A percentile compares a stretch with the other conserved stretches of the same genome.
phyloP scores from a whole-genome alignment of 2,888 invertebrate genomes.

The Aspidiotus destructor region DNA sequence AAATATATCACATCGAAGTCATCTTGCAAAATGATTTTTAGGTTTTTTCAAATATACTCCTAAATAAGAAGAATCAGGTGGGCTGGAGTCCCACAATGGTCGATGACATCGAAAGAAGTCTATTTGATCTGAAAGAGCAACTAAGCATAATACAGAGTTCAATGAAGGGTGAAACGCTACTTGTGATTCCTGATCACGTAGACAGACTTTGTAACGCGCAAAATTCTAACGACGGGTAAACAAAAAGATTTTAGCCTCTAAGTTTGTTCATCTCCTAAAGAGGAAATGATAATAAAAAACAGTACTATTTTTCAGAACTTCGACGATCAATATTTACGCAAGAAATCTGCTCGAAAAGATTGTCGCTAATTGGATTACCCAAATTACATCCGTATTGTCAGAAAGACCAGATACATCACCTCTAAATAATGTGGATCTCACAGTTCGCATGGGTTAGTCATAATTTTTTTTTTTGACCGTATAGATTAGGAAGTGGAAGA shows the following conservation, averaged over 20 bases:
- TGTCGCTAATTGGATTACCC: conserved; percentile 22
- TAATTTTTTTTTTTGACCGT: not conserved
- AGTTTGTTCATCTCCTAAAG: not conserved
- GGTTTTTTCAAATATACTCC: conserved; percentile 15
- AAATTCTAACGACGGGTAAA: not conserved
- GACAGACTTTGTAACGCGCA: conserved; percentile 15
- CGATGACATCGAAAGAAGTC: conserved; percentile 19
- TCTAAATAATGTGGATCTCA: conserved; percentile 11
- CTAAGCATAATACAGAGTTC: conserved; percentile 13
- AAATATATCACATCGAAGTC: not conserved
- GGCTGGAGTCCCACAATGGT: conserved; percentile 8
- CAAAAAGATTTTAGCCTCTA: not conserved
- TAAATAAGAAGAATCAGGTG: conserved; percentile 21
- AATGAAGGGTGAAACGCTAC: conserved; percentile 19
- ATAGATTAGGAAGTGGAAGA: not conserved
- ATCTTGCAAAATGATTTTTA: conserved; percentile 3
- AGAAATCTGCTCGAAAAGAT: conserved; percentile 22
- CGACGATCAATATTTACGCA: conserved; percentile 9
- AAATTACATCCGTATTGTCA: conserved; percentile 13
- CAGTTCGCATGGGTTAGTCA: conserved; percentile 5
- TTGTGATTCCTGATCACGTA: conserved; percentile 22
- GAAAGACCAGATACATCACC: conserved; percentile 15
- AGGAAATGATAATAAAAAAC: not conserved
- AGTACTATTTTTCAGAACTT: not conserved
- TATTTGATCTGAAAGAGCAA: conserved; percentile 17